phyloP scores from a whole-genome alignment of 2,797 vertebrate species.

The Linurgus olivaceus region DNA sequence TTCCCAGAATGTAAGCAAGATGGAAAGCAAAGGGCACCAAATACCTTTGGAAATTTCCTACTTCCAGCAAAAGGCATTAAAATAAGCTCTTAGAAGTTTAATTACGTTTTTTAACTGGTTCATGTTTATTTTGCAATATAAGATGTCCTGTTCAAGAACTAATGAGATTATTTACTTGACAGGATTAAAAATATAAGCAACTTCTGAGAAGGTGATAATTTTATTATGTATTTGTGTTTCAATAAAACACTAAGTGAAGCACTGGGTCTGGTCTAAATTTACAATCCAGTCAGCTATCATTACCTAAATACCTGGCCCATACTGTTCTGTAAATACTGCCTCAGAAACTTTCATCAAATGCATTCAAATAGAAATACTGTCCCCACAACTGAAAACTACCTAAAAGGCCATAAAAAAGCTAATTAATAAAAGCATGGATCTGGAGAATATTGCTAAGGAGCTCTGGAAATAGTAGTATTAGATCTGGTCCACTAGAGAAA shows the following conservation, averaged over 20 bases:
- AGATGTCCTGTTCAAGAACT: neutral
- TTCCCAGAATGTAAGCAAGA: neutral
- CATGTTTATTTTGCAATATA: neutral
- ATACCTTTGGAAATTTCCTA: neutral
- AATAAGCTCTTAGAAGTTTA: constrained; percentile 9
- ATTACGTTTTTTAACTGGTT: neutral
- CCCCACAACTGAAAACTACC: neutral
- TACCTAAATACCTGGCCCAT: neutral
- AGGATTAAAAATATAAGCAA: neutral
- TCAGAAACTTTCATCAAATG: neutral
- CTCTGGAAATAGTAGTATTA: neutral
- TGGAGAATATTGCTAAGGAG: neutral
- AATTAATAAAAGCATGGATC: neutral
- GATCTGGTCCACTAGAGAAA: neutral
- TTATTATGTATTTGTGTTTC: neutral
- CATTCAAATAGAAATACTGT: neutral
- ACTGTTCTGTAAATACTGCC: neutral
- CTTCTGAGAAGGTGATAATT: constrained; percentile 1
- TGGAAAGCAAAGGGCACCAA: constrained; percentile 8
- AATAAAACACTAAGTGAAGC: neutral
- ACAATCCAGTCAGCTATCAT: neutral
- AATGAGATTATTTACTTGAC: neutral
- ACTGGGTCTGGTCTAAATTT: neutral
- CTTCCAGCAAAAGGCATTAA: neutral
- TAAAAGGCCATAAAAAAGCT: neutral